phyloP scores from a whole-genome alignment of 2,888 invertebrate genomes.

The Fragum sueziense region DNA sequence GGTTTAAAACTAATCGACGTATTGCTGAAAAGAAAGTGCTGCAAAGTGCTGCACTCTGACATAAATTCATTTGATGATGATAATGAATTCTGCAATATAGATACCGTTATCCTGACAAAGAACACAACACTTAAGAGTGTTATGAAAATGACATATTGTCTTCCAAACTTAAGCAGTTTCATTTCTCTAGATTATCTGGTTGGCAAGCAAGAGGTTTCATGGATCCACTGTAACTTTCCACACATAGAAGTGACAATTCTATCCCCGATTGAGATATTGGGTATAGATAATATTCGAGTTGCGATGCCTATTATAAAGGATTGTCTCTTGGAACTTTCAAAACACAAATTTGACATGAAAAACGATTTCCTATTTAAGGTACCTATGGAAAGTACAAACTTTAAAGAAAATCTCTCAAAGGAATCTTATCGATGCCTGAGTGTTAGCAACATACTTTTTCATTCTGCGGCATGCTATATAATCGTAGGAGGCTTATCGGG shows the following conservation, averaged over 20 bases:
- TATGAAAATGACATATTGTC: not conserved
- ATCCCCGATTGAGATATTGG: not conserved
- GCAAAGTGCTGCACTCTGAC: too few species aligned
- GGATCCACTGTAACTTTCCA: too few species aligned
- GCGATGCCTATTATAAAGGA: not conserved
- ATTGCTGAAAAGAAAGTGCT: not conserved
- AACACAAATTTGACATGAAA: too few species aligned
- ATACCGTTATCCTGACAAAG: not conserved
- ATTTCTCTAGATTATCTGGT: not conserved
- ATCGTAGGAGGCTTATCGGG: conserved; percentile 68
- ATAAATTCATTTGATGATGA: too few species aligned
- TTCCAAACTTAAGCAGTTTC: not conserved
- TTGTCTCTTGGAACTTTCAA: not conserved
- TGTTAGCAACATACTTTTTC: conserved; percentile 38
- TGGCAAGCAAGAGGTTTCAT: too few species aligned
- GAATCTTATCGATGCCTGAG: not conserved
- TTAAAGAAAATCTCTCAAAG: not conserved
- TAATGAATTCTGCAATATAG: not conserved
- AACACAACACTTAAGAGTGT: not conserved
- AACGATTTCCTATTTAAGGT: not conserved
- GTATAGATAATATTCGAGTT: not conserved
- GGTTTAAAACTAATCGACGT: not conserved
- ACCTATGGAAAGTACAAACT: not conserved
- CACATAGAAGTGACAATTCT: not conserved
- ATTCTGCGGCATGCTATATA: conserved; percentile 52